These are phyloP conservation scores for Capromys pilorides DNA, from an alignment of 2,797 vertebrate genomes.

Conservation along the genomic window DNA sequence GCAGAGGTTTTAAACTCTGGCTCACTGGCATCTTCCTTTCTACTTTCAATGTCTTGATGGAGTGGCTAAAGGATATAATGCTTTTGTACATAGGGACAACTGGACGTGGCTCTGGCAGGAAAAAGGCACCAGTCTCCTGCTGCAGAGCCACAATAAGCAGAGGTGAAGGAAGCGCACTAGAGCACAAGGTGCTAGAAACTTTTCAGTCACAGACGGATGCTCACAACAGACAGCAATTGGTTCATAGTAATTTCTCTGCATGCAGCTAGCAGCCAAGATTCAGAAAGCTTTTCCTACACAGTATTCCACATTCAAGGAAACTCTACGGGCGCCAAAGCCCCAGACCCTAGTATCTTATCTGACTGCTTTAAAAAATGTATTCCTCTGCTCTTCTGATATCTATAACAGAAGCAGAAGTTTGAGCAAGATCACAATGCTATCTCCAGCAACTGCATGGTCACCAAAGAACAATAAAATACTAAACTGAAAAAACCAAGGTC, in stretches of 20 bases:
- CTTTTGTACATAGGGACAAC: background rate
- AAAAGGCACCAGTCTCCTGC: background rate
- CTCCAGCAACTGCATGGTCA: slow-evolving; percentile 9
- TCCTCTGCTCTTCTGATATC: background rate
- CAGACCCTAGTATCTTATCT: background rate
- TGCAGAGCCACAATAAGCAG: background rate
- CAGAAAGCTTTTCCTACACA: background rate
- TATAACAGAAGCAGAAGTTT: background rate
- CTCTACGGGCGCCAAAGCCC: background rate
- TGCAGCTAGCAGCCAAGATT: background rate
- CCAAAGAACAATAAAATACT: background rate
- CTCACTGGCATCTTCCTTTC: slow-evolving; percentile 5
- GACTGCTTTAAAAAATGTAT: background rate
- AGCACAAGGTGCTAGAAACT: background rate
- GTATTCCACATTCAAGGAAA: background rate
- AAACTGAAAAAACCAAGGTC: slow-evolving; percentile 19
- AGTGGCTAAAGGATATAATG: slow-evolving; percentile 6
- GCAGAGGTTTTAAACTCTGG: background rate
- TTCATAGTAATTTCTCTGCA: background rate
- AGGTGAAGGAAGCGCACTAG: background rate
- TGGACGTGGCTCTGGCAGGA: background rate
- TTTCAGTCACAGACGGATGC: background rate
- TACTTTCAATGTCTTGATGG: slow-evolving; percentile 15
- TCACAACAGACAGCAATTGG: background rate
- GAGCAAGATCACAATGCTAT: background rate